Evolutionary conservation across 1,140 invertebrate species (phyloP).

Genomic region (Stenopsyche tienmushanensis): DNA sequence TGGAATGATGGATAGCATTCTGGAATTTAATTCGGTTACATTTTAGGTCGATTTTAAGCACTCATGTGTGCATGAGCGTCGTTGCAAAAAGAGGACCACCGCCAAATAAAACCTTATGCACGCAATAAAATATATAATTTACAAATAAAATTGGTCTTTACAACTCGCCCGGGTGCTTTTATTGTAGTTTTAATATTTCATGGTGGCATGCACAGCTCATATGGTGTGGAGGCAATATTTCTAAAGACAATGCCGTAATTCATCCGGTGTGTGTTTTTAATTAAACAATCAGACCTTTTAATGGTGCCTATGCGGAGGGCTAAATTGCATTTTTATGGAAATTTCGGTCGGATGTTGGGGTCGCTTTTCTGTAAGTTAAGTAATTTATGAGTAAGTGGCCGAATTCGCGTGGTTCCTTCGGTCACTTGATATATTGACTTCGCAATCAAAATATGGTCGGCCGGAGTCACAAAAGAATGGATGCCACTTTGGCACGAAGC

Average conservation of each 20-base stretch:
- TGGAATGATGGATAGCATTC: too few relatives aligned
- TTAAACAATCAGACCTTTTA: slow-evolving; percentile 24
- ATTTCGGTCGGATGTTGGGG: slow-evolving; percentile 20
- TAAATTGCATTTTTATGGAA: slow-evolving; percentile 29
- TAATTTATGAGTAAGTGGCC: neutral
- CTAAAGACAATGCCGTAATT: slow-evolving; percentile 5
- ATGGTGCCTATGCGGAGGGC: slow-evolving; percentile 14
- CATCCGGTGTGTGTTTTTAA: slow-evolving; percentile 16
- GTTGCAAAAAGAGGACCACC: too few relatives aligned
- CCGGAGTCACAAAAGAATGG: neutral
- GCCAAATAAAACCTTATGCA: too few relatives aligned
- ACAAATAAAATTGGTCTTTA: too few relatives aligned
- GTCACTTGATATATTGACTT: neutral
- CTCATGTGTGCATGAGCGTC: too few relatives aligned
- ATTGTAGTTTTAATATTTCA: too few relatives aligned
- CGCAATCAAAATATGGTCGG: slow-evolving; percentile 4
- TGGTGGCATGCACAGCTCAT: too few relatives aligned
- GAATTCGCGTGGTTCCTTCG: neutral
- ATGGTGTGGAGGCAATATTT: too few relatives aligned
- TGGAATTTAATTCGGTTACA: too few relatives aligned
- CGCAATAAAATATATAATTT: too few relatives aligned
- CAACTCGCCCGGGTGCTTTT: too few relatives aligned
- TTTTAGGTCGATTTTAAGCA: too few relatives aligned
- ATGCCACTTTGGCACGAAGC: slow-evolving; percentile 1
- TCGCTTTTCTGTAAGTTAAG: slow-evolving; percentile 8